Evolutionary conservation across 2,113 vertebrate genomes (phyloP).

Genomic region (Nerophis ophidion): DNA sequence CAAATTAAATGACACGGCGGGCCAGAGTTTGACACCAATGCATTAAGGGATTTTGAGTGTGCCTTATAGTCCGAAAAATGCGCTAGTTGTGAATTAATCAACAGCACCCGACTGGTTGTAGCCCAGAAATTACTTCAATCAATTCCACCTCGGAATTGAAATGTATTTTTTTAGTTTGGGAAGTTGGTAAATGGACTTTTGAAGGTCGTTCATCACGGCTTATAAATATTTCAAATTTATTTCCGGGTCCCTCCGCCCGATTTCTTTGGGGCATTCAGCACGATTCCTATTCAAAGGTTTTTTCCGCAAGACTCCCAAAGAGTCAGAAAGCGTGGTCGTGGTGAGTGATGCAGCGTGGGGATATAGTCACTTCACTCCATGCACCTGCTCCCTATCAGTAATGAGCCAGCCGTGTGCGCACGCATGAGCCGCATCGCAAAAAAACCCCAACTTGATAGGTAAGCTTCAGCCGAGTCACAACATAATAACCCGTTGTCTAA

Average conservation of each 20-base stretch:
- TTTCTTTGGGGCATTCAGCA: too few relatives aligned
- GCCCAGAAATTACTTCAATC: too few relatives aligned
- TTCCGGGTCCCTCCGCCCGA: neutral
- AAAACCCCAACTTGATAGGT: slow-evolving; percentile 38
- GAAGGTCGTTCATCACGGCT: neutral
- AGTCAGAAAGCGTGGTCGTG: slow-evolving; percentile 35
- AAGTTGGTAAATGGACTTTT: neutral
- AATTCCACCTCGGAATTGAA: too few relatives aligned
- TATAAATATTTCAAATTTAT: neutral
- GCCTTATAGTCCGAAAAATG: too few relatives aligned
- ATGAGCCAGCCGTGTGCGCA: slow-evolving; percentile 51
- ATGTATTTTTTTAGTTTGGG: neutral
- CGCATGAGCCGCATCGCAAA: slow-evolving; percentile 37
- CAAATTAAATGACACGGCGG: too few relatives aligned
- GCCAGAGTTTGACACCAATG: too few relatives aligned
- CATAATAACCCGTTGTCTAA: slow-evolving; percentile 33
- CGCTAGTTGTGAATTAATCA: too few relatives aligned
- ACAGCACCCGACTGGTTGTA: too few relatives aligned
- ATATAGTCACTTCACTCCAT: slow-evolving; percentile 51
- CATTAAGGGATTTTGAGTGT: too few relatives aligned
- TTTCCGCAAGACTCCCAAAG: slow-evolving; percentile 14
- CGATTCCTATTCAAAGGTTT: slow-evolving; percentile 19
- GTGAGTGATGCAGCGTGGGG: slow-evolving; percentile 48
- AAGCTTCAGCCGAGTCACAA: slow-evolving; percentile 24
- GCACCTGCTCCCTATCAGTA: slow-evolving; percentile 68